phyloP scores from a whole-genome alignment of 2,113 vertebrate species.

The Thamnaconus septentrionalis region DNA sequence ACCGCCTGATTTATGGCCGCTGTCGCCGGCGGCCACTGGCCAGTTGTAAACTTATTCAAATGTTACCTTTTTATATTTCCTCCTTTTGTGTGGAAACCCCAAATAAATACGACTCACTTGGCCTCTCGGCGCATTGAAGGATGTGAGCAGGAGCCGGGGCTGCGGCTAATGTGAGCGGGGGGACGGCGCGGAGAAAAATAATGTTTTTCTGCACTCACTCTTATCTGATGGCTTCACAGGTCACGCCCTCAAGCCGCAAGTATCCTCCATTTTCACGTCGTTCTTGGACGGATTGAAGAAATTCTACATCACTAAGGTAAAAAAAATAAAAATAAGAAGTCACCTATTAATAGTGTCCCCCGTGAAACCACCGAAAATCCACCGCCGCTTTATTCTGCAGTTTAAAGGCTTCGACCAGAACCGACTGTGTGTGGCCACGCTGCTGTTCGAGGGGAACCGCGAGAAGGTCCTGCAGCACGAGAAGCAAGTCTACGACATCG shows the following conservation, averaged over 20 bases:
- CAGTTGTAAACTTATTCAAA: constrained; percentile 74
- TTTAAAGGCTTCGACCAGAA: constrained; percentile 98
- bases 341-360: background rate
- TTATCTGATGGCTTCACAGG: constrained; percentile 73
- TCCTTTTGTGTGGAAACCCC: constrained; percentile 68
- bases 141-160: constrained; percentile 27
- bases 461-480: constrained; percentile 98
- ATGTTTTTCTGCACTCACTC: constrained; percentile 20
- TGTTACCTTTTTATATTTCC: constrained; percentile 72
- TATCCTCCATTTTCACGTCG: constrained; percentile 97
- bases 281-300: constrained; percentile 98
- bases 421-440: constrained; percentile 89
- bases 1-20: constrained; percentile 74
- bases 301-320: constrained; percentile 99
- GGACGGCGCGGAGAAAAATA: constrained; percentile 9
- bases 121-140: constrained; percentile 35
- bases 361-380: background rate
- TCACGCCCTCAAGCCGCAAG: constrained; percentile 98
- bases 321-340: background rate
- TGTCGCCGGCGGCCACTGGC: constrained; percentile 65
- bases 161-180: constrained; percentile 27
- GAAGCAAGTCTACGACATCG: constrained; percentile 98
- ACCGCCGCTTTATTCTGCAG: constrained; percentile 72
- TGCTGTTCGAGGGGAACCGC: constrained; percentile 94
- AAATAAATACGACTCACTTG: constrained; percentile 66